These are phyloP conservation scores for Microcebus murinus DNA, from an alignment of 2,113 vertebrate species.

Conservation along the genomic window DNA sequence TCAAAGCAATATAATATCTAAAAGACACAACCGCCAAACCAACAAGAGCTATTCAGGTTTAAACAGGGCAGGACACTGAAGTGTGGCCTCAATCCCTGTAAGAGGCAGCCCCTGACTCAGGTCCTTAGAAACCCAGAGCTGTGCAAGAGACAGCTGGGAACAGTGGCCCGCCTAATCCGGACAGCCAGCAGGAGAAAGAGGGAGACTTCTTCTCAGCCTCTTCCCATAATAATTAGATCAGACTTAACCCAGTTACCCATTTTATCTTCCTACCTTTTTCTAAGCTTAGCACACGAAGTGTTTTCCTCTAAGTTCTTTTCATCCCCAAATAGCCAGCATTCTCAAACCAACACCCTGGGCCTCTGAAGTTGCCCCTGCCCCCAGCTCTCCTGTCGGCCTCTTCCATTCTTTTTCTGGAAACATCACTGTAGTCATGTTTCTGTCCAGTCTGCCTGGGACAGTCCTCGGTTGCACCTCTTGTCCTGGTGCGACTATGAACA, in stretches of 20 bases:
- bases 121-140: neutral
- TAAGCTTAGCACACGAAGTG: neutral
- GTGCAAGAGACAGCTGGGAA: neutral
- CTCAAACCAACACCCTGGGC: neutral
- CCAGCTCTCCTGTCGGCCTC: neutral
- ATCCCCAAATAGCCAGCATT: neutral
- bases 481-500: neutral
- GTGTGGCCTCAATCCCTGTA: fast-evolving
- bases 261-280: neutral
- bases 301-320: neutral
- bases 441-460: neutral
- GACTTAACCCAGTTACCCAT: neutral
- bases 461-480: neutral
- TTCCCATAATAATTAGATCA: neutral
- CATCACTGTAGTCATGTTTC: neutral
- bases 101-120: neutral
- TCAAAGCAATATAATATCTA: neutral
- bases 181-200: neutral
- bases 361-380: neutral
- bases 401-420: neutral
- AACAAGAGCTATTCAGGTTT: neutral
- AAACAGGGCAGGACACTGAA: neutral
- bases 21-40: neutral
- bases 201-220: neutral
- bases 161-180: neutral